Conservation (phyloP, 2,113 vertebrate genomes). For the Orcinus orca region DNA sequence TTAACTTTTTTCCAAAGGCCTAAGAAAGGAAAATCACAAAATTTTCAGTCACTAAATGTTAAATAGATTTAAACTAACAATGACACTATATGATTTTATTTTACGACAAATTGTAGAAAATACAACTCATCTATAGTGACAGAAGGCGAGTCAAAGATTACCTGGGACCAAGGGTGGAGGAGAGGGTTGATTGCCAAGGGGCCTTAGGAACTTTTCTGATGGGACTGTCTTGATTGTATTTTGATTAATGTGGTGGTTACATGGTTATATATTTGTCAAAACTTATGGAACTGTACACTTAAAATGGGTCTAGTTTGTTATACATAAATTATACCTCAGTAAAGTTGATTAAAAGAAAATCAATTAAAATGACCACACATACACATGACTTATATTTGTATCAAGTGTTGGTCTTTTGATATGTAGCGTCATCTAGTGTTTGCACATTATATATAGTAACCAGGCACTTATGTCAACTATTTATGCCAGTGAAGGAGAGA, state of each 20-base stretch:
- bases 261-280: neutral
- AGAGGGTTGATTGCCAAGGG: neutral
- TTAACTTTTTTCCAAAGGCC: conserved; percentile 10
- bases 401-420: conserved; percentile 3
- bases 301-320: conserved; percentile 12
- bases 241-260: conserved; percentile 3
- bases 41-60: neutral
- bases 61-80: conserved; percentile 27
- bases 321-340: neutral
- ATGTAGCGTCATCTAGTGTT: neutral
- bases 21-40: neutral
- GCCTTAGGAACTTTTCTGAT: neutral
- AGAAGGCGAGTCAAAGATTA: conserved; percentile 7
- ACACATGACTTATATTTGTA: neutral
- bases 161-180: neutral
- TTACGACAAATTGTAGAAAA: conserved; percentile 41
- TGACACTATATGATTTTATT: neutral
- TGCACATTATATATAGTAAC: neutral
- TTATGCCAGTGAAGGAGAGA: neutral
- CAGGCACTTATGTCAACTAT: neutral
- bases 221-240: conserved; percentile 10
- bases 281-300: neutral
- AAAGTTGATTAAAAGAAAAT: conserved; percentile 24
- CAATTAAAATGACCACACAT: neutral
- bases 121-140: neutral